phyloP scores from a whole-genome alignment of 1,140 invertebrate species.

The Scaptomyza pallida region DNA sequence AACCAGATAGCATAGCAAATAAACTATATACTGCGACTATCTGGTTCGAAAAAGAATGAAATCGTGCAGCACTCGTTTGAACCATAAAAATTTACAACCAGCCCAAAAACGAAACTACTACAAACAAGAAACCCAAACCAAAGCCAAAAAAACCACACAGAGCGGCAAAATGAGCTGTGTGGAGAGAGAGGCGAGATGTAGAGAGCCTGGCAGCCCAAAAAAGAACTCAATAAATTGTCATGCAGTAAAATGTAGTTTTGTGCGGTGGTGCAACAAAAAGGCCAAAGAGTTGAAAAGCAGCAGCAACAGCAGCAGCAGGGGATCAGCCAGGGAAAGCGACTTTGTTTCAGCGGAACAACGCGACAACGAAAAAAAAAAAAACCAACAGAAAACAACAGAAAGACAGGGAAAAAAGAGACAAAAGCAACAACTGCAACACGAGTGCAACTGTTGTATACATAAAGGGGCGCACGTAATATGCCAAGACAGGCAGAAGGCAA shows the following conservation, averaged over 20 bases:
- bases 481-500: slow-evolving; percentile 65
- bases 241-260: slow-evolving; percentile 78
- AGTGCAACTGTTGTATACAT: slow-evolving; percentile 34
- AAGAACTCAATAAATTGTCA: slow-evolving; percentile 82
- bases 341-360: slow-evolving; percentile 73
- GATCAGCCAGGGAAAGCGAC: slow-evolving; percentile 61
- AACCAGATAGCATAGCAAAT: slow-evolving; percentile 48
- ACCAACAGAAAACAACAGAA: slow-evolving; percentile 13
- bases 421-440: slow-evolving; percentile 21
- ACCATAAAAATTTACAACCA: slow-evolving; percentile 80
- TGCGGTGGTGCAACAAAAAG: slow-evolving; percentile 33
- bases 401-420: slow-evolving; percentile 13
- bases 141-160: slow-evolving; percentile 42
- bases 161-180: slow-evolving; percentile 42
- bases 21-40: slow-evolving; percentile 62
- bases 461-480: slow-evolving; percentile 65
- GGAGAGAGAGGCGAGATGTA: neutral
- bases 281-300: slow-evolving; percentile 20
- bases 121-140: slow-evolving; percentile 31
- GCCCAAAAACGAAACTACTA: slow-evolving; percentile 46
- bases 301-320: slow-evolving; percentile 10
- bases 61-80: slow-evolving; percentile 27
- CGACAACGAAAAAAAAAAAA: slow-evolving; percentile 31
- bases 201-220: slow-evolving; percentile 32
- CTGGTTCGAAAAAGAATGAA: slow-evolving; percentile 47